These are phyloP conservation scores for Thysanoteuthis rhombus DNA, from an alignment of 2,888 invertebrate species.

Conservation along the genomic window DNA sequence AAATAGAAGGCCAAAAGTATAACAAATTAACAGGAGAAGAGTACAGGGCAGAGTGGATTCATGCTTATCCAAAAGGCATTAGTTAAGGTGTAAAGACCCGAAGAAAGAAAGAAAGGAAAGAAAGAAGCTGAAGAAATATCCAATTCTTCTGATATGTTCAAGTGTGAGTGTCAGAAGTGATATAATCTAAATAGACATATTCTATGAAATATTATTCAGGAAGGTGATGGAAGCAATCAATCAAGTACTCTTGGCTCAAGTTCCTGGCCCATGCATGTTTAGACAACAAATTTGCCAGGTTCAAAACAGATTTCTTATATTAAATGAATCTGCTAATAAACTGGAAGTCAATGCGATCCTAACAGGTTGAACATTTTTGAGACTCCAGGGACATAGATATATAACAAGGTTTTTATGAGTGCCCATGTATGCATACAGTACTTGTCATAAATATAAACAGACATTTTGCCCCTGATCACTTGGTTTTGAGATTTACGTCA, in stretches of 20 bases:
- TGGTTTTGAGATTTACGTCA: too few species aligned
- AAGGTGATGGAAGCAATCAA: background rate
- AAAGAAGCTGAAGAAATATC: background rate
- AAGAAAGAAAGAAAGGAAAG: background rate
- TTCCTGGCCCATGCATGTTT: background rate
- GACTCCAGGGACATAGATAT: too few species aligned
- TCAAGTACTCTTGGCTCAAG: background rate
- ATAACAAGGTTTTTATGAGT: too few species aligned
- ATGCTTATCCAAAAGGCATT: background rate
- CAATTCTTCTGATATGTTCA: background rate
- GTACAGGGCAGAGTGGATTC: background rate
- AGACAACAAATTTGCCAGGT: background rate
- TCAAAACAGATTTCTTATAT: background rate
- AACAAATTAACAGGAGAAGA: background rate
- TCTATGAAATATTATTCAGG: background rate
- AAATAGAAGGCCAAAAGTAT: background rate
- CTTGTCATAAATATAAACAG: too few species aligned
- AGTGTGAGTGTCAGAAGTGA: background rate
- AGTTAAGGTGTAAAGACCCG: background rate
- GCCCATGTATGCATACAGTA: too few species aligned
- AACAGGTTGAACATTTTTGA: too few species aligned
- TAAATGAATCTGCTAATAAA: background rate
- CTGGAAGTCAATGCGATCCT: background rate
- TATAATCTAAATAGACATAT: background rate
- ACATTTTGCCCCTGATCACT: too few species aligned